These are phyloP conservation scores for Eupeodes latifasciatus DNA, from an alignment of 2,888 invertebrate species.

Conservation along the genomic window DNA sequence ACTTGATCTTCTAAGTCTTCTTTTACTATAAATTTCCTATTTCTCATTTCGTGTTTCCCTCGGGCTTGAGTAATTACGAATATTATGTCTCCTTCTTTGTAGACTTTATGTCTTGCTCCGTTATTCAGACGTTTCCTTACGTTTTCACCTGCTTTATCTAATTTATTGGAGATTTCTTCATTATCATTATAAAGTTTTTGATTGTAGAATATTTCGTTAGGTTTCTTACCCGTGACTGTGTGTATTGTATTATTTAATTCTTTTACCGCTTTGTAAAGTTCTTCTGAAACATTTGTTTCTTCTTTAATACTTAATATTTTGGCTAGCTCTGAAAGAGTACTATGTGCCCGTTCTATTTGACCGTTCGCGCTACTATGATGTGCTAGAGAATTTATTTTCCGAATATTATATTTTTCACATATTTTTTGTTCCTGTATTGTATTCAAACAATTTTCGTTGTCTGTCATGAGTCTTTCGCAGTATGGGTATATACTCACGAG, in stretches of 20 bases:
- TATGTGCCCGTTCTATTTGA: slow-evolving; percentile 3
- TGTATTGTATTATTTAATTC: not conserved
- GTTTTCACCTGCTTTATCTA: not conserved
- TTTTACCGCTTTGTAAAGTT: slow-evolving; percentile 18
- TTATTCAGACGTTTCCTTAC: not conserved
- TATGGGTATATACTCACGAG: slow-evolving; percentile 1
- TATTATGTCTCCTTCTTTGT: slow-evolving; percentile 17
- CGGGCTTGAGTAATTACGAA: not conserved
- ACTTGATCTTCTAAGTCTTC: not conserved
- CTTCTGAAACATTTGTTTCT: slow-evolving; percentile 32
- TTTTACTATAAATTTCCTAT: not conserved
- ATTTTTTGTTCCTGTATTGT: not conserved
- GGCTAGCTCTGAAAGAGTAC: not conserved
- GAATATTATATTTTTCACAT: slow-evolving; percentile 6
- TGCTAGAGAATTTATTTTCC: not conserved
- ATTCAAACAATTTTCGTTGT: slow-evolving; percentile 17
- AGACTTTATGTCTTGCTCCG: not conserved
- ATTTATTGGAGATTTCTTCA: not conserved
- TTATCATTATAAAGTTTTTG: not conserved
- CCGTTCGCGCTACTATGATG: not conserved
- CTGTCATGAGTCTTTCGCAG: slow-evolving; percentile 9
- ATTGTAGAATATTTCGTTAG: not conserved
- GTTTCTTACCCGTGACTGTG: no score
- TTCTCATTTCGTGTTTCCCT: not conserved
- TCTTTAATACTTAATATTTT: slow-evolving; percentile 5